phyloP scores from a whole-genome alignment of 2,113 vertebrate species.

The Lota lota region DNA sequence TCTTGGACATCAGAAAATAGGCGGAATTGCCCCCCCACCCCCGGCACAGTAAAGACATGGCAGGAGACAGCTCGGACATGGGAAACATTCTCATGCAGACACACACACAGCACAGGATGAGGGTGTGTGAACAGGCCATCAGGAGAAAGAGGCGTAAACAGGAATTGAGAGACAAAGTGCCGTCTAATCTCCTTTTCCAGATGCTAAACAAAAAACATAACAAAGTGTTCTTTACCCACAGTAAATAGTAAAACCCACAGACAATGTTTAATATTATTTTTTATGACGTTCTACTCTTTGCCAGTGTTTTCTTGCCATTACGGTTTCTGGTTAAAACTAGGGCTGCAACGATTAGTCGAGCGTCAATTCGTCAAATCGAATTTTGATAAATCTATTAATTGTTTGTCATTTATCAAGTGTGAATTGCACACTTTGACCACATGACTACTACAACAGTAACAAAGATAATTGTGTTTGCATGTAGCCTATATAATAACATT shows the following conservation, averaged over 20 bases:
- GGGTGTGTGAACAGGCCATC: conserved; percentile 37
- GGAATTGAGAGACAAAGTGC: conserved; percentile 65
- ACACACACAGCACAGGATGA: conserved; percentile 49
- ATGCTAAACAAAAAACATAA: conserved; percentile 39
- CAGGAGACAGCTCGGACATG: background rate
- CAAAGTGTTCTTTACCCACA: background rate
- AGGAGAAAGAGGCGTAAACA: conserved; percentile 54
- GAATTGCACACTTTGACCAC: no score
- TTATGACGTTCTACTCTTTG: background rate
- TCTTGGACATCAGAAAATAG: background rate
- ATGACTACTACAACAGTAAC: no score
- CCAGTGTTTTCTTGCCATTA: no score
- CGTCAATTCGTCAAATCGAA: no score
- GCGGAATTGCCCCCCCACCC: conserved; percentile 26
- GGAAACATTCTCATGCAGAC: conserved; percentile 8
- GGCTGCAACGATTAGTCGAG: no score
- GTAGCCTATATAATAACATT: no score
- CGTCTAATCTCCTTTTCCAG: conserved; percentile 67
- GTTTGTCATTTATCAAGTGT: no score
- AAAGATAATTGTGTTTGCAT: no score
- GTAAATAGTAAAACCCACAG: background rate
- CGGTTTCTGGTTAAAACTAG: no score
- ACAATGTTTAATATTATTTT: background rate
- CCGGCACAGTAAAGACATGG: conserved; percentile 2
- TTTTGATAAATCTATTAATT: no score